Conservation (phyloP, 2,113 vertebrate genomes). For the Corythornis vintsioides region DNA sequence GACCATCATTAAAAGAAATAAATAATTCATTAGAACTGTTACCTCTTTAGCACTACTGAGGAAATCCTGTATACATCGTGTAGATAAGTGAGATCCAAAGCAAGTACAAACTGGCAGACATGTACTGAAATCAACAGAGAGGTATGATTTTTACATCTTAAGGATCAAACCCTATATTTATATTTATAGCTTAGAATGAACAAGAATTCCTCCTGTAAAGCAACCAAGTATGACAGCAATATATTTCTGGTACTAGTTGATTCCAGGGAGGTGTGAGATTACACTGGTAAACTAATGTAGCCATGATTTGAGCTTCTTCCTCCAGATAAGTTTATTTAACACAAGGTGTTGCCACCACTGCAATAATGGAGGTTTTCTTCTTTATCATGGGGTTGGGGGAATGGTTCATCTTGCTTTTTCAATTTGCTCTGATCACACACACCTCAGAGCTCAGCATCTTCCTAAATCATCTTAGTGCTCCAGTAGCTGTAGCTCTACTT, state of each 20-base stretch:
- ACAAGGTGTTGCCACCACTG: background rate
- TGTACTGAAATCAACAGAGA: background rate
- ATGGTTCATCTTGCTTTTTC: background rate
- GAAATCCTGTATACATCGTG: background rate
- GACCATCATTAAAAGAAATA: background rate
- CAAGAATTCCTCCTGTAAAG: background rate
- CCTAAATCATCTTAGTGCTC: background rate
- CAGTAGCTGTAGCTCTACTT: background rate
- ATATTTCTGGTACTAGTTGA: background rate
- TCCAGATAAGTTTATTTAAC: background rate
- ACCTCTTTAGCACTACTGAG: background rate
- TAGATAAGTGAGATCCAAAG: background rate
- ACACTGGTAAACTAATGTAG: background rate
- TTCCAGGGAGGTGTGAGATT: background rate
- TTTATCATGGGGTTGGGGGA: fast-evolving
- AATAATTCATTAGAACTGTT: background rate
- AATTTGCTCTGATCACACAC: background rate
- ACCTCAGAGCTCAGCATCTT: background rate
- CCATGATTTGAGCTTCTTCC: background rate
- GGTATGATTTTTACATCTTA: background rate
- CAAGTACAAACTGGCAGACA: background rate
- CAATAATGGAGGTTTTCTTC: background rate
- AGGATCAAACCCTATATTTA: background rate
- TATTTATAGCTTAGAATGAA: background rate
- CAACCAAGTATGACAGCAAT: background rate